Conservation (phyloP, 2,113 vertebrate genomes). For the Piaya cayana region DNA sequence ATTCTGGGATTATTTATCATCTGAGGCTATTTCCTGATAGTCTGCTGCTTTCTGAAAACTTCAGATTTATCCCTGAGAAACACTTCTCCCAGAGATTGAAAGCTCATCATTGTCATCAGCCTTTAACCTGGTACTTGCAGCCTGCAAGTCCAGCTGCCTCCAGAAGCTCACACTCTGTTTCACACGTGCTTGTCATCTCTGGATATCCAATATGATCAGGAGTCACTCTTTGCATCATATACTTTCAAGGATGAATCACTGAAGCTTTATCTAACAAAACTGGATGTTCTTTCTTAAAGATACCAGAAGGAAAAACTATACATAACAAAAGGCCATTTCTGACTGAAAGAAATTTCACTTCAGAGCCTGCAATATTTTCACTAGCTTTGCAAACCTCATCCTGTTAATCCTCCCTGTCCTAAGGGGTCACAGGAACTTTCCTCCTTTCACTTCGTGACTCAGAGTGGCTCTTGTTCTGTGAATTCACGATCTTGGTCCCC, state of each 20-base stretch:
- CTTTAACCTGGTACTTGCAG: neutral
- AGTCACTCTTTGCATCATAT: neutral
- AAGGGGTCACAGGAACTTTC: neutral
- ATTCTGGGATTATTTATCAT: neutral
- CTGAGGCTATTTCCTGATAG: neutral
- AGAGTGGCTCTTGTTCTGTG: neutral
- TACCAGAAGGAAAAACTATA: neutral
- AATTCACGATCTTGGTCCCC: neutral
- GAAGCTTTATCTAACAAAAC: neutral
- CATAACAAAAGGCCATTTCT: neutral
- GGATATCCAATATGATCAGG: neutral
- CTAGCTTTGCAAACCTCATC: neutral
- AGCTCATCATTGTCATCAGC: neutral
- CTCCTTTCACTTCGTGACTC: neutral
- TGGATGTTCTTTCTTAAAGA: neutral
- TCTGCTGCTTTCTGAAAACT: neutral
- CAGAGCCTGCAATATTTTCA: neutral
- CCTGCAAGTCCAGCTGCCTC: neutral
- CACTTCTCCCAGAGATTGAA: neutral
- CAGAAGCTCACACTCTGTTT: neutral
- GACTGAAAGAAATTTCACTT: neutral
- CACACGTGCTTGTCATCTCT: neutral
- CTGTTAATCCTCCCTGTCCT: neutral
- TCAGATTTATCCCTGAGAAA: neutral
- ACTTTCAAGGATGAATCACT: neutral